Conservation (phyloP, 1,140 invertebrate species). For the Ctenoplectra terminalis region DNA sequence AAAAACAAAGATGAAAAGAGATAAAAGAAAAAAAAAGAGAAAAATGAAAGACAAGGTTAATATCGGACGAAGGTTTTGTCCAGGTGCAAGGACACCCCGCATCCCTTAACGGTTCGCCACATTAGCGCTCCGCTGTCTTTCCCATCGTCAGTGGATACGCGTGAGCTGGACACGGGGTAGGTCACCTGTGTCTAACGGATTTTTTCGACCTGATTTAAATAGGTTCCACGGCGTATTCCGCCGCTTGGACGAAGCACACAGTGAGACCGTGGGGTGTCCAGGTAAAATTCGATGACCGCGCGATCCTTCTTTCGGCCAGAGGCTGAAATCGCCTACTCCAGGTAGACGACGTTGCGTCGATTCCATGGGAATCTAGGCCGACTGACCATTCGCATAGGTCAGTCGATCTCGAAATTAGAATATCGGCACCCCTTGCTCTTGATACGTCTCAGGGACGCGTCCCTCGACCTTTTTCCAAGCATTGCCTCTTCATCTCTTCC, state of each 20-base stretch:
- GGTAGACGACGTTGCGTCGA: constrained; percentile 65
- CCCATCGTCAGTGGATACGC: constrained; percentile 39
- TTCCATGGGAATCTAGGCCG: constrained; percentile 76
- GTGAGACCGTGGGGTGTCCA: constrained; percentile 71
- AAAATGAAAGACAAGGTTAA: constrained; percentile 48
- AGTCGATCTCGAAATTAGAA: constrained; percentile 69
- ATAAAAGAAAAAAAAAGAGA: background rate
- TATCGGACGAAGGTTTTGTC: constrained; percentile 51
- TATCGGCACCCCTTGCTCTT: constrained; percentile 62
- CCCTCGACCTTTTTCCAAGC: background rate
- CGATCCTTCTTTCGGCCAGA: background rate
- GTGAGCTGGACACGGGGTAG: constrained; percentile 61
- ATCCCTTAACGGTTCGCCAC: constrained; percentile 58
- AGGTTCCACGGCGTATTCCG: constrained; percentile 37
- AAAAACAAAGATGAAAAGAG: constrained; percentile 1
- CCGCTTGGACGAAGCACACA: background rate
- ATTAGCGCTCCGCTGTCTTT: constrained; percentile 43
- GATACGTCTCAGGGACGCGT: too few species aligned
- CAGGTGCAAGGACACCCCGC: constrained; percentile 56
- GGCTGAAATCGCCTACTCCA: constrained; percentile 60
- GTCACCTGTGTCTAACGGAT: constrained; percentile 76
- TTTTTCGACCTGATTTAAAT: constrained; percentile 80
- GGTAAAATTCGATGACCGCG: constrained; percentile 66
- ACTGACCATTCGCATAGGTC: constrained; percentile 61
- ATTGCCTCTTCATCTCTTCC: background rate